A percentile compares a stretch with the other conserved stretches of the same genome.
phyloP scores from a whole-genome alignment of 2,113 vertebrate species.

The Tetrao urogallus region DNA sequence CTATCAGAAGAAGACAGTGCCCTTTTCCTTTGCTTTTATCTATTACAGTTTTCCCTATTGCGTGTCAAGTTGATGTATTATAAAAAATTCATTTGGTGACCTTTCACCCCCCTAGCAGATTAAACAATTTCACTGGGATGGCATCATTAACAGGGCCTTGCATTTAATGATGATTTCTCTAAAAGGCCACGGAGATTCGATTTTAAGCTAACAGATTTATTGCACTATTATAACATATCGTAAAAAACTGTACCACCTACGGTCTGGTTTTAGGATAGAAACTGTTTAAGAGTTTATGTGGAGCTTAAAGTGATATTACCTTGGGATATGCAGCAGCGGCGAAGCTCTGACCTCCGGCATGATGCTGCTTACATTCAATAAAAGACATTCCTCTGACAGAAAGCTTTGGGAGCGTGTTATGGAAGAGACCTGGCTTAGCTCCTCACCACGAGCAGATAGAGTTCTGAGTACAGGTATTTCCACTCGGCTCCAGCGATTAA shows the following conservation, averaged over 20 bases:
- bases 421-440: slow-evolving; percentile 19
- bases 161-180: slow-evolving; percentile 99
- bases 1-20: slow-evolving; percentile 97
- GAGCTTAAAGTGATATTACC: slow-evolving; percentile 86
- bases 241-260: slow-evolving; percentile 95
- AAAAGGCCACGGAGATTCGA: slow-evolving; percentile 99
- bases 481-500: neutral
- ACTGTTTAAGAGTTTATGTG: slow-evolving; percentile 84
- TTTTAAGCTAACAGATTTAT: slow-evolving; percentile 99
- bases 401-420: slow-evolving; percentile 72
- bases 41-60: slow-evolving; percentile 96
- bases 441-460: neutral
- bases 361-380: slow-evolving; percentile 80
- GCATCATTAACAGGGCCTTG: slow-evolving; percentile 93
- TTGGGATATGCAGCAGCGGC: slow-evolving; percentile 75
- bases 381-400: slow-evolving; percentile 71
- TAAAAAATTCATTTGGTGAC: slow-evolving; percentile 99
- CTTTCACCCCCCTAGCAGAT: slow-evolving; percentile 98
- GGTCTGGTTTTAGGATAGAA: slow-evolving; percentile 92
- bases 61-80: slow-evolving; percentile 99
- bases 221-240: slow-evolving; percentile 99
- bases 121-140: slow-evolving; percentile 97
- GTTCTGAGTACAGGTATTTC: neutral
- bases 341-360: slow-evolving; percentile 73
- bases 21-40: slow-evolving; percentile 95